Evolutionary conservation across 2,888 invertebrate genomes (phyloP), one percentile per base, ranked within the genome.

Genomic region (Leptopterna dolabrata): DNA sequence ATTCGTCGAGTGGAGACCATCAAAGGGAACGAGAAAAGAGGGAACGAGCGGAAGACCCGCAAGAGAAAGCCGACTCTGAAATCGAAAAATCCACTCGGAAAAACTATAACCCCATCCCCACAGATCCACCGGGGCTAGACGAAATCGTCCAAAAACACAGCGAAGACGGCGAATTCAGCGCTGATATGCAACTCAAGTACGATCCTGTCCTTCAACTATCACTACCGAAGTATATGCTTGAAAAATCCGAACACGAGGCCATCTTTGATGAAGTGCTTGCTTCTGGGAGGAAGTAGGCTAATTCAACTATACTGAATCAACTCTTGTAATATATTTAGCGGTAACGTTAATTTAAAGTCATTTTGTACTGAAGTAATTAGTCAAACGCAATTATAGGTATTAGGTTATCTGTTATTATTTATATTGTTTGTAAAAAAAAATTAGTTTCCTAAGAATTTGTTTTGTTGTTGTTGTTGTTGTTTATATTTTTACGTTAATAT

Each of bases 221-320:
- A 47, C 91, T 95, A 89, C 95, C 95, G 0, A 94, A 93, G 90
- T 95, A 94, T 90, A 95, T 95, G 95, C 91, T 95, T 86, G 93
- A 94, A 88, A 94, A 93, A 91, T 94, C 95, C 63, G 95, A 95
- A 89, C 94, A 94, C 90, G 95, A 95, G 92, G 92, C 92, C 90
- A 93, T 94, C 88, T 95, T 95, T 91, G 95, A 95, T 91, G 94
- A 92, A 86, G 91, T 92, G 82, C 82, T 89, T 19, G 88, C 88
- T 29, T 89, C 89, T 51, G 89, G 89, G 24, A 81, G 43, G 45
- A 78, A 3, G 16, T 78, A 29, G 47, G n/a, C n/a, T n/a, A n/a
- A n/a, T n/a, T n/a, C n/a, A n/a, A 51, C 30, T 51, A n/a, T 81
- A 47, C 51, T 29, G 7, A 89, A 41, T 47, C 47, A 30, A 81